Evolutionary conservation across 2,113 vertebrate genomes (phyloP).

Genomic region (Entomyzon cyanotis): DNA sequence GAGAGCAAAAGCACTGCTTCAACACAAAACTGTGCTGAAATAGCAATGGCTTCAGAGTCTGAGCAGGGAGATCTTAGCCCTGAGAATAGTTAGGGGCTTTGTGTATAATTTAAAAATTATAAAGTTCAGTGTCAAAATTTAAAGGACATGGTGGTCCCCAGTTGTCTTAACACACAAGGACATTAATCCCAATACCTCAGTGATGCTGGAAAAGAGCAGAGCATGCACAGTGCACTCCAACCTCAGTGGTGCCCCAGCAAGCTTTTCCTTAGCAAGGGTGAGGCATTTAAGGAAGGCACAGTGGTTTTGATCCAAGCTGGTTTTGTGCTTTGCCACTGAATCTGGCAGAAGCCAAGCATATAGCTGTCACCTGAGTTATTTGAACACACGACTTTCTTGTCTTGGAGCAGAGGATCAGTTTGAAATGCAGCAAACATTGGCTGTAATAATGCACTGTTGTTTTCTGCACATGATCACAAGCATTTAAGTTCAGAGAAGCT

Average conservation of each 20-base stretch:
- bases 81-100: not conserved
- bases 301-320: not conserved
- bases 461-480: not conserved
- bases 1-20: not conserved
- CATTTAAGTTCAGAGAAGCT: not conserved
- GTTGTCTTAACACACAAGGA: too few relatives aligned
- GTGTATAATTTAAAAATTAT: not conserved
- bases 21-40: not conserved
- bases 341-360: not conserved
- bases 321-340: not conserved
- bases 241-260: not conserved
- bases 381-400: not conserved
- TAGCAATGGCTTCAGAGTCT: not conserved
- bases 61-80: not conserved
- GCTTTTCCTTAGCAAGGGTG: too few relatives aligned
- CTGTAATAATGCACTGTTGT: not conserved
- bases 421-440: not conserved
- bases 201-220: not conserved
- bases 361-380: not conserved
- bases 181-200: not conserved
- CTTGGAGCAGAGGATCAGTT: not conserved
- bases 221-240: not conserved
- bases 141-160: rapidly evolving
- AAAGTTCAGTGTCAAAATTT: not conserved
- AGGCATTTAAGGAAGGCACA: not conserved